phyloP scores from a whole-genome alignment of 2,113 vertebrate species.

The Todiramphus chloris region DNA sequence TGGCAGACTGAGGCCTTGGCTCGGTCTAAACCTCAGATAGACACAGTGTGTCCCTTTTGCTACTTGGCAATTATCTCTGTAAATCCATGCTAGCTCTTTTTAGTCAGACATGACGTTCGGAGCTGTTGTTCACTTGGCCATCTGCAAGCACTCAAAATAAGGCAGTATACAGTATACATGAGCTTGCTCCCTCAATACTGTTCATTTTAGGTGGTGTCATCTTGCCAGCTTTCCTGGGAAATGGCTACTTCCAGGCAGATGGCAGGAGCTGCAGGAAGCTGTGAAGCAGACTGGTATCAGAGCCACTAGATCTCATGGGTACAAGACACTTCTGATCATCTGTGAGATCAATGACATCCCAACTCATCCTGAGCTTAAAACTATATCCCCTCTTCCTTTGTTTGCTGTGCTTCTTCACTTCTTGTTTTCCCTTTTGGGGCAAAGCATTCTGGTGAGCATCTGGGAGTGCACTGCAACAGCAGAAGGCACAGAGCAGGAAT shows the following conservation, averaged over 20 bases:
- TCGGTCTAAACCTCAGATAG: background rate
- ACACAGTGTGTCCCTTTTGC: background rate
- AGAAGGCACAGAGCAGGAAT: background rate
- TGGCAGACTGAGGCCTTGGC: background rate
- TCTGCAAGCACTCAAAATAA: background rate
- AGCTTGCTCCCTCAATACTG: background rate
- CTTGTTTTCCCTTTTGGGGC: background rate
- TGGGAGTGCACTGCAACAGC: background rate
- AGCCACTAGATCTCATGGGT: background rate
- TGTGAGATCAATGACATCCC: background rate
- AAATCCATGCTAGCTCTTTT: background rate
- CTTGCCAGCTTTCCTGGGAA: constrained; percentile 19
- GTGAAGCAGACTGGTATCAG: background rate
- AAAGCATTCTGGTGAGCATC: background rate
- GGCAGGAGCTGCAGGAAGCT: constrained; percentile 15
- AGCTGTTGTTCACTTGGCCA: constrained; percentile 18
- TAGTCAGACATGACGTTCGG: background rate
- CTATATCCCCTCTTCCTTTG: background rate
- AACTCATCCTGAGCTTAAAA: background rate
- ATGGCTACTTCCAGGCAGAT: constrained; percentile 46
- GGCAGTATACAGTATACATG: background rate
- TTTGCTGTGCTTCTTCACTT: background rate
- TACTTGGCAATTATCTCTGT: background rate
- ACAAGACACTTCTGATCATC: background rate
- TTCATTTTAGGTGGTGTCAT: background rate